Percentiles rank a stretch among this genome's conserved stretches.
Evolutionary conservation across 2,888 invertebrate genomes (phyloP).

Genomic region (Nemoura dubitans): DNA sequence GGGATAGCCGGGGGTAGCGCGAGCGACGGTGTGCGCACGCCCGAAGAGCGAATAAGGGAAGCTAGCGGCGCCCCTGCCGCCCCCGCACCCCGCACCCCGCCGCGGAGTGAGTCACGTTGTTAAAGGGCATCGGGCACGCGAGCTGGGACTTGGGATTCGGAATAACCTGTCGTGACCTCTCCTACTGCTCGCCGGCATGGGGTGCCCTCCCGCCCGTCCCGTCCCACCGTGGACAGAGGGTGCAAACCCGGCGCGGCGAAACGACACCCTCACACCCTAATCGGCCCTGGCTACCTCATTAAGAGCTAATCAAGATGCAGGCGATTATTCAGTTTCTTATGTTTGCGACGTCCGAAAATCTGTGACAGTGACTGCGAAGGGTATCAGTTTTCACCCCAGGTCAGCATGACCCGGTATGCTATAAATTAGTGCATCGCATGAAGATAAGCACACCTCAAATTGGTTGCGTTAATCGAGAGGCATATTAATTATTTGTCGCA

Average conservation of each 20-base stretch:
- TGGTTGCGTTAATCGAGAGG: background rate
- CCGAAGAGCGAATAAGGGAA: background rate
- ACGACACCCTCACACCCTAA: background rate
- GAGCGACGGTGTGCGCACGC: constrained; percentile 7
- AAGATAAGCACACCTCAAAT: background rate
- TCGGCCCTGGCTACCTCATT: background rate
- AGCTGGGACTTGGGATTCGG: background rate
- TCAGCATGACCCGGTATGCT: background rate
- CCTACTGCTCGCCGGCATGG: constrained; percentile 13
- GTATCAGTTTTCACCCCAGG: background rate
- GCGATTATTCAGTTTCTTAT: background rate
- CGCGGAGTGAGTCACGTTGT: constrained; percentile 13
- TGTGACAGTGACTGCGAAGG: background rate
- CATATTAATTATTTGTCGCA: background rate
- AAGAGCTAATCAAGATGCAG: background rate
- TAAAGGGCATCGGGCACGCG: constrained; percentile 12
- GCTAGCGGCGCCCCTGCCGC: background rate
- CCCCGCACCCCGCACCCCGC: background rate
- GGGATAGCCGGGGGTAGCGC: background rate
- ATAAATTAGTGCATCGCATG: background rate
- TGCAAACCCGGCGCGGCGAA: background rate
- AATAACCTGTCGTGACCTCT: constrained; percentile 36
- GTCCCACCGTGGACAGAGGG: too few relatives aligned
- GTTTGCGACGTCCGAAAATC: background rate
- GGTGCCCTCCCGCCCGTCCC: background rate